Evolutionary conservation across 2,113 vertebrate species (phyloP).

Genomic region (Zootoca vivipara): DNA sequence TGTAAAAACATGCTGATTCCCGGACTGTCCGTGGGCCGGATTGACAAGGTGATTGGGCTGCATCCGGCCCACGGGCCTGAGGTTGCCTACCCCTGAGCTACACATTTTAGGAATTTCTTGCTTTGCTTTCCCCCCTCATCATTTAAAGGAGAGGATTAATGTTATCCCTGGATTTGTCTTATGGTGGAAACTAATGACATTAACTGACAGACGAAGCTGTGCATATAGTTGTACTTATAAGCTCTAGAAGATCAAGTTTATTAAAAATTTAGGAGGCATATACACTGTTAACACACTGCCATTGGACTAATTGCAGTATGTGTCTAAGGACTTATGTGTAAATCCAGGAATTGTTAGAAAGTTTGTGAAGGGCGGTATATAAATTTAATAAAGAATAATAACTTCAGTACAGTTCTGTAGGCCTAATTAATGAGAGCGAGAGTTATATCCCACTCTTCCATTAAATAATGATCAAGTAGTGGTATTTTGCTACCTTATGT

Average conservation of each 20-base stretch:
- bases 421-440: not conserved
- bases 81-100: too few relatives aligned
- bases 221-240: not conserved
- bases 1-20: too few relatives aligned
- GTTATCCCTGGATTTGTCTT: not conserved
- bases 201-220: not conserved
- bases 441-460: not conserved
- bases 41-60: too few relatives aligned
- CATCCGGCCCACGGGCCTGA: too few relatives aligned
- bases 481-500: not conserved
- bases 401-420: not conserved
- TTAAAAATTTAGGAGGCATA: not conserved
- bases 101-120: not conserved
- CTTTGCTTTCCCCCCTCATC: not conserved
- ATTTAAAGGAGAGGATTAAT: not conserved
- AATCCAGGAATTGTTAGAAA: not conserved
- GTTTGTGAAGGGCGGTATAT: not conserved
- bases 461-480: not conserved
- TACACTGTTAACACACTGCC: not conserved
- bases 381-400: too few relatives aligned
- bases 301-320: not conserved
- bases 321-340: not conserved
- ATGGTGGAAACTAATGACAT: not conserved
- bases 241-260: not conserved
- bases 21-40: too few relatives aligned